These are phyloP conservation scores for Phaethon lepturus DNA, from an alignment of 2,113 vertebrate species.

Conservation along the genomic window DNA sequence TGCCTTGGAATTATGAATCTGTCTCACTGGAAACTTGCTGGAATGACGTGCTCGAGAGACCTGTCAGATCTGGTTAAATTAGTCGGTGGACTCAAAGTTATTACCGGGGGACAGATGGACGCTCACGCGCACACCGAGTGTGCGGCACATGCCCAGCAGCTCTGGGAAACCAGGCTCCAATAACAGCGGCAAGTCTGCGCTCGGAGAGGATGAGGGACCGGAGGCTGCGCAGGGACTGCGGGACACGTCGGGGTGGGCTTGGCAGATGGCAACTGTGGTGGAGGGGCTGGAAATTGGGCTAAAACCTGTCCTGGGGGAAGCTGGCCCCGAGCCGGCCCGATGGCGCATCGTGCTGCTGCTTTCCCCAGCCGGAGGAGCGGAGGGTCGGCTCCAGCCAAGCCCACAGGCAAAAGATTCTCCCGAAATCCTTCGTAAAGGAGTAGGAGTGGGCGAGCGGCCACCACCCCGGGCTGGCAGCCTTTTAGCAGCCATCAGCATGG, in stretches of 20 bases:
- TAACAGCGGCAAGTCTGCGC: not conserved
- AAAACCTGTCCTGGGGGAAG: not conserved
- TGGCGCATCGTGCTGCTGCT: fast-evolving
- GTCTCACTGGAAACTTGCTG: not conserved
- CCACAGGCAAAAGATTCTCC: not conserved
- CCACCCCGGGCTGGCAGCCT: not conserved
- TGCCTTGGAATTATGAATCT: not conserved
- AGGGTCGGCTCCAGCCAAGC: fast-evolving
- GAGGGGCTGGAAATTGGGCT: not conserved
- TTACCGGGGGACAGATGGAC: constrained; percentile 44
- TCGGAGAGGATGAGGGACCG: not conserved
- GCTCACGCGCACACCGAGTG: not conserved
- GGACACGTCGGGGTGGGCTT: not conserved
- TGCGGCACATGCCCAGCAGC: not conserved
- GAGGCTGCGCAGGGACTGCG: not conserved
- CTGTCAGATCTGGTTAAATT: constrained; percentile 49
- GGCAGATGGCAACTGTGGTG: constrained; percentile 40
- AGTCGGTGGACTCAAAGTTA: not conserved
- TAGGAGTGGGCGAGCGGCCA: not conserved
- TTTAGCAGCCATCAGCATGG: not conserved
- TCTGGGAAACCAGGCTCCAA: not conserved
- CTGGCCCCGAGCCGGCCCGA: not conserved
- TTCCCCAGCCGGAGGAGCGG: not conserved
- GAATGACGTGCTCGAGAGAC: constrained; percentile 10
- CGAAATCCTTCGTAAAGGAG: not conserved